Evolutionary conservation across 2,113 vertebrate species (phyloP).

Genomic region (Entosphenus tridentatus): DNA sequence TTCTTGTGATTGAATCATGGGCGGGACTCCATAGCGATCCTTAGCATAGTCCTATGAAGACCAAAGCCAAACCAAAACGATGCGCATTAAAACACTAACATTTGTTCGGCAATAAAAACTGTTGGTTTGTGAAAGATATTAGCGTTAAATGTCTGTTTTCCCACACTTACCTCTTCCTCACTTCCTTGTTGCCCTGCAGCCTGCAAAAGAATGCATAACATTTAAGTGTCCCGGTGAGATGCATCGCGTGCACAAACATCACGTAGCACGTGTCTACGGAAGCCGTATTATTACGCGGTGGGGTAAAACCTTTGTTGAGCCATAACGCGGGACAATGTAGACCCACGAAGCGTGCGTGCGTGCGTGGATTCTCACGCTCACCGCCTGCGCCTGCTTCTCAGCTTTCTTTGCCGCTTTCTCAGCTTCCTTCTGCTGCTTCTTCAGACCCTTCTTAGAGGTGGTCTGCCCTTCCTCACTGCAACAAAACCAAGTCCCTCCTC

Average conservation of each 20-base stretch:
- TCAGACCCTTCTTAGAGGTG: constrained; percentile 36
- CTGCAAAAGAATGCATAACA: constrained; percentile 14
- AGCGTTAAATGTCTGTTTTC: neutral
- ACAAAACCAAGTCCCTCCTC: too few relatives aligned
- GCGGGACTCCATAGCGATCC: constrained; percentile 56
- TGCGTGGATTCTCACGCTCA: constrained; percentile 17
- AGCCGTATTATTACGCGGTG: constrained; percentile 8
- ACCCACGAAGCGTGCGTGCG: constrained; percentile 9
- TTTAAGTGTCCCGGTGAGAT: neutral
- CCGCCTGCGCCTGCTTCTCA: constrained; percentile 32
- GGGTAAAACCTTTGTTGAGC: constrained; percentile 14
- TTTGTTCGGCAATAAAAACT: neutral
- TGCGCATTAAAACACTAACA: neutral
- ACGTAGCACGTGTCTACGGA: neutral
- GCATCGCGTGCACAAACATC: too few relatives aligned
- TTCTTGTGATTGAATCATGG: constrained; percentile 74
- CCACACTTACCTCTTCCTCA: constrained; percentile 33
- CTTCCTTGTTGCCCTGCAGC: constrained; percentile 29
- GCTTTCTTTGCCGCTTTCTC: constrained; percentile 39
- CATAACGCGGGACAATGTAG: constrained; percentile 11
- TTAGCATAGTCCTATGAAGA: constrained; percentile 68
- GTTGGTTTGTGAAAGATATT: neutral
- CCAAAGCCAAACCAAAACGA: neutral
- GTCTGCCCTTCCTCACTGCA: constrained; percentile 27
- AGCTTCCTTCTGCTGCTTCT: constrained; percentile 52